Evolutionary conservation across 1,140 invertebrate species (phyloP).

Genomic region (Atta colombica): DNA sequence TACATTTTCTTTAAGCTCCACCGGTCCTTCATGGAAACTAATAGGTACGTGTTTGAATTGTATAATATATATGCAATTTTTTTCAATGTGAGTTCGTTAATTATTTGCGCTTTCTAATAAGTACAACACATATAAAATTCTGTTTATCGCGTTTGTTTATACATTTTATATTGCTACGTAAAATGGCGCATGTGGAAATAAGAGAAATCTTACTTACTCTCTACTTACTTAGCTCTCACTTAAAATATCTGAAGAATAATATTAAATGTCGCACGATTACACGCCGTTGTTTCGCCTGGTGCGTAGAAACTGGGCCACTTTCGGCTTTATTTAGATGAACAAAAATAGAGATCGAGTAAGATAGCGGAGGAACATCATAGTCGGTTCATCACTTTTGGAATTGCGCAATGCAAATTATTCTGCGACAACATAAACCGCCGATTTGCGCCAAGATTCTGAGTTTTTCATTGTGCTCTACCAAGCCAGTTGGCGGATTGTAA

Average conservation of each 20-base stretch:
- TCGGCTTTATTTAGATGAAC: constrained; percentile 81
- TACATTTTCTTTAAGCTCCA: constrained; percentile 16
- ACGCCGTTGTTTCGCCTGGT: constrained; percentile 64
- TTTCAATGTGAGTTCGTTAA: not conserved
- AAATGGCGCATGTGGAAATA: not conserved
- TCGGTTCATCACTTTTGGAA: constrained; percentile 64
- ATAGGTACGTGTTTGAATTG: not conserved
- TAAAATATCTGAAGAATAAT: constrained; percentile 72
- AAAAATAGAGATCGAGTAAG: constrained; percentile 76
- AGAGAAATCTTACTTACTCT: too few relatives aligned
- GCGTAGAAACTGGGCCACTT: constrained; percentile 77
- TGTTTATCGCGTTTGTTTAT: not conserved
- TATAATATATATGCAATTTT: not conserved
- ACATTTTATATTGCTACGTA: not conserved
- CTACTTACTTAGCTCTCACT: not conserved
- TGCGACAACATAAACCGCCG: constrained; percentile 42
- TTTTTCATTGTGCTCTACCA: constrained; percentile 21
- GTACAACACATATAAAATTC: not conserved
- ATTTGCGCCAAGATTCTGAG: constrained; percentile 14
- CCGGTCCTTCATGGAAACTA: not conserved
- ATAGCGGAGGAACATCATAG: constrained; percentile 66
- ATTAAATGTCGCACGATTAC: constrained; percentile 51
- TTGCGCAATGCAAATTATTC: constrained; percentile 70
- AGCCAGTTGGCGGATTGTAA: constrained; percentile 16
- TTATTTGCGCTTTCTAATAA: not conserved